Evolutionary conservation across 2,888 invertebrate species (phyloP), one percentile per base, ranked within the genome.

Genomic region (Luperina testacea): DNA sequence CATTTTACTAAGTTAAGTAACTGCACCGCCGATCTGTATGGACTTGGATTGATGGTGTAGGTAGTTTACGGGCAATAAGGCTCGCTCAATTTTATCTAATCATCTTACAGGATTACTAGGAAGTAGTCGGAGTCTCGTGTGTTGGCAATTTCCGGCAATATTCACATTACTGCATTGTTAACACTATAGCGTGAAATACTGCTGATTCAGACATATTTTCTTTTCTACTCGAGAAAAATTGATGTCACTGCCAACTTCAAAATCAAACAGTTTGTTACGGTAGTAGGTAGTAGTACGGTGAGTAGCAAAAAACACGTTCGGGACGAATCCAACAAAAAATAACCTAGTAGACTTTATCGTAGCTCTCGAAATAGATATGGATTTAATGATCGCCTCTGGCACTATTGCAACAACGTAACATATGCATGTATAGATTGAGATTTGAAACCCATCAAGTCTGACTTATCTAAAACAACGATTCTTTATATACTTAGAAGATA

Each of bases 1-100:
- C 59, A 75, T 84, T 85, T 75, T 80, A 72, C 70, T 67, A 68
- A 72, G 77, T 27, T 75, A n/a, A n/a, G n/a, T n/a, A 75, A 84
- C 77, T 81, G 77, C 73, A 84, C 59, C 45, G 59, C 32, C 63
- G 65, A 83, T 77, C 84, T 70, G 75, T 84, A 72, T 72, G 51
- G 42, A 57, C 63, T 59, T 57, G n/a, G 75, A 83, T 83, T 83
- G 84, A 84, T 83, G 71, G 72, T 71, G 78, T 32, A 71, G 27
- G 27, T 51, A 73, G 67, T 78, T 75, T 84, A 71, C 73, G 51
- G 24, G 67, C 57, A 84, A 74, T 81, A 81, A 73, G 77, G 45
- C 63, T 51, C 63, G 67, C 59, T 78, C 82, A 85, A 84, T 84
- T 84, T 81, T 73, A 85, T 84, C 67, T 81, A 73, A 85, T 78